Evolutionary conservation across 64 coral and sea anemone genomes (phyloP).

Genomic region (Dendrophyllia cribrosa): DNA sequence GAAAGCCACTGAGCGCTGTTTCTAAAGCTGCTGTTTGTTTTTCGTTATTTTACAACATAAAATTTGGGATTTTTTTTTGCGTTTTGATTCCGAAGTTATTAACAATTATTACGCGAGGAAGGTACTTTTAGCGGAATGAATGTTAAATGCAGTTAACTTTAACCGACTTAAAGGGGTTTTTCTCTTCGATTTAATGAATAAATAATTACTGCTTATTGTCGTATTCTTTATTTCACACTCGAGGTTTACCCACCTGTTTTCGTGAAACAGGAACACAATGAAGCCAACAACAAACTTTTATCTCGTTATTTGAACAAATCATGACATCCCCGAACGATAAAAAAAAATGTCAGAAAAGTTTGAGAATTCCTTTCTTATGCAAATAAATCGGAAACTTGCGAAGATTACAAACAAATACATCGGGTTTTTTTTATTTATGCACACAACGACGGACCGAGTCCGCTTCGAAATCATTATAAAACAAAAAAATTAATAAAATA

Average conservation of each 20-base stretch:
- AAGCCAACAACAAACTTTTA: not conserved
- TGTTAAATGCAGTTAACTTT: too few relatives aligned
- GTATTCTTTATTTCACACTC: not conserved
- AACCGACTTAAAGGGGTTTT: not conserved
- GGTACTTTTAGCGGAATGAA: too few relatives aligned
- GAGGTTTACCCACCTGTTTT: constrained; percentile 23
- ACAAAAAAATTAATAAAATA: too few relatives aligned
- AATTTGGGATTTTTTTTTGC: too few relatives aligned
- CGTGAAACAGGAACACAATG: not conserved
- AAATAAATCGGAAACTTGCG: constrained; percentile 31
- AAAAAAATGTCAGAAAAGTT: not conserved
- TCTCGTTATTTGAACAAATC: not conserved
- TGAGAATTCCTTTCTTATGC: constrained; percentile 23
- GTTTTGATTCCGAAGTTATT: too few relatives aligned
- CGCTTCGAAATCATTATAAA: not conserved
- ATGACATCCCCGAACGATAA: constrained; percentile 34
- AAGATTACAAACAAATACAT: not conserved
- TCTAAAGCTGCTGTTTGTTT: too few relatives aligned
- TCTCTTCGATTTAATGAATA: not conserved
- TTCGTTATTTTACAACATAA: too few relatives aligned
- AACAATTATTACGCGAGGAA: too few relatives aligned
- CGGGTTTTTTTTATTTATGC: constrained; percentile 31
- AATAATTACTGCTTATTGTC: constrained; percentile 13
- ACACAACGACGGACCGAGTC: not conserved
- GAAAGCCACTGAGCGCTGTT: too few relatives aligned